Base-by-base conservation (phyloP, 35 echinoderm and acorn worm species). In the Patiria miniata region DNA sequence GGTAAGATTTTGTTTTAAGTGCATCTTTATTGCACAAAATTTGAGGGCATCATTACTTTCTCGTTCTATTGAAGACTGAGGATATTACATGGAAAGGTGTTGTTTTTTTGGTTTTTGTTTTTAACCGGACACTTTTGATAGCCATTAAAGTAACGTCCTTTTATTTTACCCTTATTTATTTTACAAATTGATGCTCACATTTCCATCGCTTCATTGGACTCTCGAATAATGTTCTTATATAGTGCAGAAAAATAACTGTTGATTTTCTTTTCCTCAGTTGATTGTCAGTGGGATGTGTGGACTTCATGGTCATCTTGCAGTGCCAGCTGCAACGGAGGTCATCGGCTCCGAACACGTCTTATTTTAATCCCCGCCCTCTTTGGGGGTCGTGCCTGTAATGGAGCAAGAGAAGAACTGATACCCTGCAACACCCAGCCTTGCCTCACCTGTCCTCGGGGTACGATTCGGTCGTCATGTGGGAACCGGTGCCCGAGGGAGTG, bases 251-350 rank as follows among this genome's bases (percentile, higher is more conserved):
- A n/a, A n/a, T n/a, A n/a, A n/a, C n/a, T n/a, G n/a, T n/a, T n/a
- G n/a, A n/a, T 73, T 73, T 30, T 73, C 8, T 10, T 73, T 2
- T 58, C 30, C 9, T 37, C 51, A 83, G 44, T 83, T 52, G 34
- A 55, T 37, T 58, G 84, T 54, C 77, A 36, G n/a, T 92, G 90
- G 57, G 36, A 42, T 29, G 83, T 79, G 0, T 86, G 90, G 57
- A 52, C 83, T 19, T 39, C 85, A 26, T 92, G 90, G 90, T 86
- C 69, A 2, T 40, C 85, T 8, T 92, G 90, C 42, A 81, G 76
- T 15, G 78, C n/a, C 7, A 51, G 78, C 8, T 92, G 90, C 81
- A 83, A 84, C 12, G 28, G 78, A 2, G 90, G 90, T 12, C 37
- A 51, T 26, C 76, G 32, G 36, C 56, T 65, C 34, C 79, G 87